Conservation (phyloP, 2,888 invertebrate genomes). For the Xiphydria camelus region DNA sequence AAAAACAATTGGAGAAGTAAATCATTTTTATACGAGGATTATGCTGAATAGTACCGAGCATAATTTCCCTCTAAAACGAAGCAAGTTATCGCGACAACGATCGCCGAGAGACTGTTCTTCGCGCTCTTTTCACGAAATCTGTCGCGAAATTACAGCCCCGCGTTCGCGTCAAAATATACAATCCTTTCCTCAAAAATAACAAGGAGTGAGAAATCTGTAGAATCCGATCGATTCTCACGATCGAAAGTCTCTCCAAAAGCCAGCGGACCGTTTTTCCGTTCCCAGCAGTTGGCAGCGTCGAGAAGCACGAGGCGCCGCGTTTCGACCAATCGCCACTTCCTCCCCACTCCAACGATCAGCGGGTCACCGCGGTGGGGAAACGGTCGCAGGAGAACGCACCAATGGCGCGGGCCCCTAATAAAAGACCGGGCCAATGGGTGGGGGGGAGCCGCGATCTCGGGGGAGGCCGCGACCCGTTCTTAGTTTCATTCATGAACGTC, state of each 20-base stretch:
- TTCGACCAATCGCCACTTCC: constrained; percentile 14
- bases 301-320: not conserved
- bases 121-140: no score
- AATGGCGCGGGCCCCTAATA: constrained; percentile 15
- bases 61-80: no score
- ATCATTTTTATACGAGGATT: no score
- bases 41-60: no score
- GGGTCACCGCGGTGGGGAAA: constrained; percentile 4
- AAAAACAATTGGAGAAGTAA: no score
- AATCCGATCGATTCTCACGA: no score
- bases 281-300: constrained; percentile 6
- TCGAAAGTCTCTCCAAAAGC: not conserved
- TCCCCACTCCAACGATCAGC: constrained; percentile 8
- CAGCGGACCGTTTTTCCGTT: constrained; percentile 5
- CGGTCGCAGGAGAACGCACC: constrained; percentile 9
- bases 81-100: no score
- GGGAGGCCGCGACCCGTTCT: constrained; percentile 39
- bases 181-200: no score
- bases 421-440: constrained; percentile 23
- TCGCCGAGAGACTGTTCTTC: no score
- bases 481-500: constrained; percentile 56
- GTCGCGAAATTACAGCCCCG: no score
- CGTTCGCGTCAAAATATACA: no score
- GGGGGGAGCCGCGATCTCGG: constrained; percentile 27
- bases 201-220: no score